Evolutionary conservation across 2,888 invertebrate genomes (phyloP).

Genomic region (Philereme transversata): DNA sequence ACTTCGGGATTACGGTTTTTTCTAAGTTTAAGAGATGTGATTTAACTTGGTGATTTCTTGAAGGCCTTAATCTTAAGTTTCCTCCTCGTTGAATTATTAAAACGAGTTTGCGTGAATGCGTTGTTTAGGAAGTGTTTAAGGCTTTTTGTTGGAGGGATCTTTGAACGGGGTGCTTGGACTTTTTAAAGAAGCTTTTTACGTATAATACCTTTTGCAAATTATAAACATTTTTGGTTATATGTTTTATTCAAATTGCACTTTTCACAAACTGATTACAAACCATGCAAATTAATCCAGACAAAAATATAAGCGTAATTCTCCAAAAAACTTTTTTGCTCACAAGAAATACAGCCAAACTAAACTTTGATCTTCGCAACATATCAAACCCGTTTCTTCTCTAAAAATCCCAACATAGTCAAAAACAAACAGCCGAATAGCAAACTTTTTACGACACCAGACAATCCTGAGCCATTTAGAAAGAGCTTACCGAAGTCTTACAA

Average conservation of each 20-base stretch:
- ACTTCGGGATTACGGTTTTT: conserved; percentile 36
- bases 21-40: conserved; percentile 35
- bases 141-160: conserved; percentile 16
- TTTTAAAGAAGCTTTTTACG: conserved; percentile 4
- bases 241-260: too few species aligned
- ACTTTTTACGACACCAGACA: conserved; percentile 45
- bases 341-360: not conserved
- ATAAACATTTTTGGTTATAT: too few species aligned
- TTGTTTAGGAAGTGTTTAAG: conserved; percentile 27
- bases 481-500: conserved; percentile 53
- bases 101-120: conserved; percentile 28
- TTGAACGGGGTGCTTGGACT: conserved; percentile 9
- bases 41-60: conserved; percentile 37
- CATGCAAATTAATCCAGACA: too few species aligned
- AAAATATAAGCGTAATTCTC: too few species aligned
- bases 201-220: not conserved
- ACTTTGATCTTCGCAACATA: not conserved
- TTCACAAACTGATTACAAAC: too few species aligned
- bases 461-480: conserved; percentile 44
- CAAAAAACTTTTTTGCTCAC: too few species aligned
- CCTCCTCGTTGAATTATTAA: conserved; percentile 26
- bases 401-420: conserved; percentile 32
- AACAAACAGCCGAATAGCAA: conserved; percentile 43
- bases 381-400: not conserved
- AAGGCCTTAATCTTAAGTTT: conserved; percentile 32